Base-by-base conservation (phyloP, 2,797 vertebrate genomes). In the Nannoperca obscura region DNA sequence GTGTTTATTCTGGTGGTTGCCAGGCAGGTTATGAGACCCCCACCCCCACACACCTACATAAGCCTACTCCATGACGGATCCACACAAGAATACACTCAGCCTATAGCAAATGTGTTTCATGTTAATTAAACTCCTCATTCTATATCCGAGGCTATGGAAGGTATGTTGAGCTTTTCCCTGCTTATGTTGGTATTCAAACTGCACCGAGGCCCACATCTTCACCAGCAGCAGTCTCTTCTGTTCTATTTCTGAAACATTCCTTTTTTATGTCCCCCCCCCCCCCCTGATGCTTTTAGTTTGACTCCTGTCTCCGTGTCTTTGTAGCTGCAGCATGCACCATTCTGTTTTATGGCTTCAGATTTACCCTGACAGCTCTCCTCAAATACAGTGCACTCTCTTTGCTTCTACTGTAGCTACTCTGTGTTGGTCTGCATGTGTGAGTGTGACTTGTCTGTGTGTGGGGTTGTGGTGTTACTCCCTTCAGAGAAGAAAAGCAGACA, bases 1-100 rank as follows among this genome's bases (percentile, higher is more conserved):
- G 76, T 88, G 86, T 92, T 91, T 93, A 91, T 90, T 91, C 83
- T 90, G 76, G 86, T 86, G 82, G 93, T 94, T 94, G 90, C 93
- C 91, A 90, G 92, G 93, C 93, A 93, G 92, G 92, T 92, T 94
- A 88, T 76, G 38, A 80, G 66, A 80, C 71, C 72, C 57, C 12
- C 54, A 49, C 67, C 65, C 76, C 36, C 78, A 46, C 67, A 17
- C 58, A 65, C 67, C 58, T 71, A 73, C 74, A 80, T 70, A 67
- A 79, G 49, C 78, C 80, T 27, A 30, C 60, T 68, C 71, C 66
- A 50, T 84, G 61, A 78, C 65, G 34, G 83, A 82, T 79, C 62
- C 72, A 76, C 64, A 78, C 73, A 77, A 76, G 69, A 40, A 69
- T 60, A 52, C 22, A 64, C 7, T 50, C 66, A 78, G 50, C 59